Percentiles rank a stretch among this genome's conserved stretches.
phyloP scores from a whole-genome alignment of 2,888 invertebrate species.

The Nomada flava region DNA sequence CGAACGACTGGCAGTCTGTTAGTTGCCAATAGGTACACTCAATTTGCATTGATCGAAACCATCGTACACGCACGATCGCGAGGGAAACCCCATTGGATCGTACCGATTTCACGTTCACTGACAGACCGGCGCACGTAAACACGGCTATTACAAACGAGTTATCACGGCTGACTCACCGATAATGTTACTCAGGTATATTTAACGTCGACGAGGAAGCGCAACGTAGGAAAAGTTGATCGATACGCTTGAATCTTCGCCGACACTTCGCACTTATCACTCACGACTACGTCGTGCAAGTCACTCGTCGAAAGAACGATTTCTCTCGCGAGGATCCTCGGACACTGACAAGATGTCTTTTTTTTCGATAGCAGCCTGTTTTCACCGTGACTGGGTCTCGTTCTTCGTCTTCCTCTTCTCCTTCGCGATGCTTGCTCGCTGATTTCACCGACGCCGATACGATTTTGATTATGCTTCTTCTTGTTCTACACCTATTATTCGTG shows the following conservation, averaged over 20 bases:
- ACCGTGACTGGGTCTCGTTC: slow-evolving; percentile 25
- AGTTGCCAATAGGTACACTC: no score
- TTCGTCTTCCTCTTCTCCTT: background rate
- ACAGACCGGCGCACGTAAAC: background rate
- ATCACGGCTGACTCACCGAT: slow-evolving; percentile 17
- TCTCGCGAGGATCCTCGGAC: background rate
- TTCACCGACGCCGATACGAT: background rate
- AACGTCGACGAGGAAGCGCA: background rate
- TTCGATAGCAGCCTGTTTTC: slow-evolving; percentile 9
- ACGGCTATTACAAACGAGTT: background rate
- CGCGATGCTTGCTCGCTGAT: background rate
- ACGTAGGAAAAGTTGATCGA: background rate
- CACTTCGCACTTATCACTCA: slow-evolving; percentile 7
- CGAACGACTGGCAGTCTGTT: background rate
- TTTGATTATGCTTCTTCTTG: background rate
- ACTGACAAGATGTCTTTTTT: slow-evolving; percentile 1
- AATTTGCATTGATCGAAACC: no score
- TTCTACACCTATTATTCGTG: background rate
- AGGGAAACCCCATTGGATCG: no score
- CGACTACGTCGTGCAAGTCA: background rate
- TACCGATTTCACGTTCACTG: background rate
- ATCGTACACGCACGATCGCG: no score
- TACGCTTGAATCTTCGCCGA: background rate
- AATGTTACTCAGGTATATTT: background rate
- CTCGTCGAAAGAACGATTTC: slow-evolving; percentile 20